Conservation (phyloP, 2,797 vertebrate species). For the Cryptoprocta ferox region DNA sequence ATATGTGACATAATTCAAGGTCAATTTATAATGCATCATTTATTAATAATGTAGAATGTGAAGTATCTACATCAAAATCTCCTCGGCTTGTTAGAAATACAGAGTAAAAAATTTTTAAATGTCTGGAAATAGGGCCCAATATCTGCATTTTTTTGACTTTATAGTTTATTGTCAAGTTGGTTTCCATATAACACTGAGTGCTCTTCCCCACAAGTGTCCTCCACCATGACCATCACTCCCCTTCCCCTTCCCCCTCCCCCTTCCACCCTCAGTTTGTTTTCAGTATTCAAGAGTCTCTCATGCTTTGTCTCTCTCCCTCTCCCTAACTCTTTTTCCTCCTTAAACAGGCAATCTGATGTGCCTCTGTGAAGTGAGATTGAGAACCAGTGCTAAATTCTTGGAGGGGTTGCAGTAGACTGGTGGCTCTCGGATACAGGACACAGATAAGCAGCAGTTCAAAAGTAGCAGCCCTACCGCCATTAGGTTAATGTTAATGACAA, state of each 20-base stretch:
- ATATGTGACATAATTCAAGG: not conserved
- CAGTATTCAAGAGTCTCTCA: no score
- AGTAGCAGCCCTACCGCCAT: not conserved
- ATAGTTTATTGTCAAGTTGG: no score
- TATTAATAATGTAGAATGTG: not conserved
- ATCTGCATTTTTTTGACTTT: constrained; percentile 35
- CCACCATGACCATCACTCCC: no score
- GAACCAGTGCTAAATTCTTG: not conserved
- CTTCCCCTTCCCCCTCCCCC: no score
- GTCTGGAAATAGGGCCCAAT: not conserved
- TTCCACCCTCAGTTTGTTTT: no score
- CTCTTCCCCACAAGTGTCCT: no score
- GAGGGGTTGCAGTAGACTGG: not conserved
- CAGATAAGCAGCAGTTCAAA: not conserved
- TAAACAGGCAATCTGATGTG: not conserved
- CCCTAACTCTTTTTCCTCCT: no score
- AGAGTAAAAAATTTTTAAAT: not conserved
- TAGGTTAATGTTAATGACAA: not conserved
- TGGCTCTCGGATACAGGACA: not conserved
- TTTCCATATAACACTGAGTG: no score
- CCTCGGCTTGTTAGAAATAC: not conserved
- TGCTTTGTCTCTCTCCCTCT: no score
- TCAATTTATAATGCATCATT: not conserved
- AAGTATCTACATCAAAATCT: not conserved
- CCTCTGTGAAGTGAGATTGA: not conserved